Evolutionary conservation across 2,113 vertebrate genomes (phyloP), one percentile per base, ranked within the genome.

Genomic region (Gavialis gangeticus): DNA sequence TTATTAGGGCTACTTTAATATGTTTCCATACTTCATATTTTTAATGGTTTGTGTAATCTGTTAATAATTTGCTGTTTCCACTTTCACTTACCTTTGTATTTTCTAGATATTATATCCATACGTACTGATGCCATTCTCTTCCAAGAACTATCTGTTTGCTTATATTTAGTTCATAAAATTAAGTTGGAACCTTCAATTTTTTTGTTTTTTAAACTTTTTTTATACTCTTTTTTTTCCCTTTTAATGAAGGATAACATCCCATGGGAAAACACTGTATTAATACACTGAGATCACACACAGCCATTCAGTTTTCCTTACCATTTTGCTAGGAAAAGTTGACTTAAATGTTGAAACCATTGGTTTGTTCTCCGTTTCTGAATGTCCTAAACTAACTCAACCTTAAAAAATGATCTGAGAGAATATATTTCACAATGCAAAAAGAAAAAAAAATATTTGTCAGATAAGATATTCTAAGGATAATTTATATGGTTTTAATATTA

Each of bases 1-100:
- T 71, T 19, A 18, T 19, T 55, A 75, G 73, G 64, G 87, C 88
- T 87, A 80, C 46, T 46, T 46, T 4, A 85, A 6, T 86, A 78
- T 90, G 27, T 76, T 95, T 30, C 73, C 89, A 85, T 89, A 4
- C 19, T 89, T 2, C 17, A 5, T 79, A 12, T 79, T 90, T 63
- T 10, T 15, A 78, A 1, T 59, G n/a, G 62, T 66, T 4, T 81
- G 24, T 94, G 56, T 87, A 73, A 83, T 89, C 8, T 16, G 95
- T 94, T 82, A 81, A 81, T 78, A 0, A 27, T 80, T 83, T 75
- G 2, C 27, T 84, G 2, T 9, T 87, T 94, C 87, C n/a, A 10
- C 3, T 87, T 6, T 71, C 55, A 15, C 90, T 62, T 83, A 27
- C 2, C 1, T 69, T 88, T 77, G 22, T 3, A 3, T 83, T 91